phyloP scores from a whole-genome alignment of 1,140 invertebrate species.

The Conus ventricosus region DNA sequence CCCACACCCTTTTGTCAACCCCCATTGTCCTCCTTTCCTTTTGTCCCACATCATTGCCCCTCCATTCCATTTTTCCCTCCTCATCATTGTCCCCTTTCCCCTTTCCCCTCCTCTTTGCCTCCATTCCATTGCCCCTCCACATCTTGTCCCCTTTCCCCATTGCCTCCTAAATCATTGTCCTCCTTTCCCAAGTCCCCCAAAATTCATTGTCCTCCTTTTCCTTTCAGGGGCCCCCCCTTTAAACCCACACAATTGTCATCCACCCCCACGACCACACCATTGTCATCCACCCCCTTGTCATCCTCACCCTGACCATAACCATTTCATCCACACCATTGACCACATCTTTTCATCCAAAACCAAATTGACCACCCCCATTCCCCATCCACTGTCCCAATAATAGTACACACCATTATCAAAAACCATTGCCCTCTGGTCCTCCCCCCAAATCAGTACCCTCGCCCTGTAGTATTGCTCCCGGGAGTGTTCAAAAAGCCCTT shows the following conservation, averaged over 20 bases:
- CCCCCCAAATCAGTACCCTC: background rate
- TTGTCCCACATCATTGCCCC: background rate
- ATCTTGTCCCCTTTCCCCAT: background rate
- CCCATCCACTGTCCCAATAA: background rate
- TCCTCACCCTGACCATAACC: background rate
- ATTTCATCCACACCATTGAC: background rate
- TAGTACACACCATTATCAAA: background rate
- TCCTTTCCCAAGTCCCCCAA: background rate
- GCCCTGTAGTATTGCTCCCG: background rate
- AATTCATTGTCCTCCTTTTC: background rate
- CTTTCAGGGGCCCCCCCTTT: background rate
- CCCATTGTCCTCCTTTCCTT: too few species aligned
- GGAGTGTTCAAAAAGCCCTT: background rate
- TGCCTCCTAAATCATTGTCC: background rate
- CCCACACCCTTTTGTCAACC: too few species aligned
- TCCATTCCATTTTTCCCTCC: background rate
- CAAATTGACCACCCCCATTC: background rate
- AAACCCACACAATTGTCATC: too few species aligned
- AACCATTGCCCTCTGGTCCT: background rate
- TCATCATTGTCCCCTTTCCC: too few species aligned
- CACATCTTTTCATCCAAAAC: background rate
- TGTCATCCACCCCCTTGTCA: background rate
- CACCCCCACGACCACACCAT: background rate
- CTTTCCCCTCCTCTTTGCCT: too few species aligned
- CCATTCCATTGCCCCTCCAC: too few species aligned